These are phyloP conservation scores for Vultur gryphus DNA, from an alignment of 2,797 vertebrate species.

Conservation along the genomic window DNA sequence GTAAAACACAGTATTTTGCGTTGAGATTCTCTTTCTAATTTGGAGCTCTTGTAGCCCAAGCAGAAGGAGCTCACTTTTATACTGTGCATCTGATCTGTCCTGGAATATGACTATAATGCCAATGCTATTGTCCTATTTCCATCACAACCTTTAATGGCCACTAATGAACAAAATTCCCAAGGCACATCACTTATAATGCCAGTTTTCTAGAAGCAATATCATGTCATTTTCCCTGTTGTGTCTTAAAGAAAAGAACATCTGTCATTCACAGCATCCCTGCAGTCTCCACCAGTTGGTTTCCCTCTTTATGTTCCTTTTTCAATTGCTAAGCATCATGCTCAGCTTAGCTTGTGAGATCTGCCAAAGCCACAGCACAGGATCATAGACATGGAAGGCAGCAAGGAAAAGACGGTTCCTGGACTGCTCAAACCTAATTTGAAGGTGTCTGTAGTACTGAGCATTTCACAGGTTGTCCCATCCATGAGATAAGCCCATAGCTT, in stretches of 20 bases:
- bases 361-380: background rate
- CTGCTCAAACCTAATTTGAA: background rate
- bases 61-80: background rate
- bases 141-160: background rate
- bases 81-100: fast-evolving
- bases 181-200: background rate
- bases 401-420: background rate
- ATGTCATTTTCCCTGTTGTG: background rate
- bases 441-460: background rate
- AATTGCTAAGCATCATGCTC: background rate
- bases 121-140: background rate
- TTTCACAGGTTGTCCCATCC: background rate
- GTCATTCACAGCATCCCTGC: background rate
- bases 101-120: background rate
- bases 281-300: background rate
- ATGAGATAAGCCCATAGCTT: background rate
- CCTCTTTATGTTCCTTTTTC: background rate
- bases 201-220: background rate
- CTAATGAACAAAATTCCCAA: background rate
- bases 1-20: background rate
- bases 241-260: background rate
- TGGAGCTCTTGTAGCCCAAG: background rate
- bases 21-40: background rate
- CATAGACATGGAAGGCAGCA: background rate
- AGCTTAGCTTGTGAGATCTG: background rate